Evolutionary conservation across 2,888 invertebrate genomes (phyloP), one percentile per base, ranked within the genome.

Genomic region (Ectemnius cavifrons): DNA sequence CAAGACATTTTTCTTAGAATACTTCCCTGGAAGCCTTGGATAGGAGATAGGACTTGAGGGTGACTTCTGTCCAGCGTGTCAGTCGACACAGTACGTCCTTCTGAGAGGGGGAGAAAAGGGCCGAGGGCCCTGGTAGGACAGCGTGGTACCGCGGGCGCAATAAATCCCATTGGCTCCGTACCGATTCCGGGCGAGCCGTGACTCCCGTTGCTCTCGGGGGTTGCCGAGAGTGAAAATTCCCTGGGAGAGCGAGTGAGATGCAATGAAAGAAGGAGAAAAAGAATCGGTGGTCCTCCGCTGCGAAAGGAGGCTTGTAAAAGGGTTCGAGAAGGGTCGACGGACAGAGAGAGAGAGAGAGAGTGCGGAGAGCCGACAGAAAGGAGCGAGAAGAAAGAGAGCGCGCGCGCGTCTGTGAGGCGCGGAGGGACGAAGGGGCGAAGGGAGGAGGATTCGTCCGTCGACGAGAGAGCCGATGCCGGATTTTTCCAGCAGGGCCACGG

Each of bases 401-500:
- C 62, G 67, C 67, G 62, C 23, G 70, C 67, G 23, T 23, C 3
- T 23, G 66, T 58, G 69, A 73, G 60, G 23, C 23, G 3, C 23
- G n/a, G 13, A 61, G 47, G 28, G 59, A 49, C 18, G 59, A 13
- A 18, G 27, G n/a, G 61, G 49, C 58, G 46, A 23, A 23, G 59
- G 46, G 67, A 59, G 66, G 47, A 75, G 56, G 69, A 56, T 75
- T 63, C 73, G 75, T 72, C 76, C 82, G 80, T 66, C 75, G 73
- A 75, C 74, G 78, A 78, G 37, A 37, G 79, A 71, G 75, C 72
- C 74, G 75, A 81, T 69, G 81, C 78, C 78, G 80, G 83, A 83
- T 83, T 83, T 83, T 83, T 83, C 82, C 83, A 78, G 71, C 73
- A 59, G 76, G 81, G 76, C 79, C 69, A 79, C 75, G 76, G 76